phyloP scores from a whole-genome alignment of 2,113 vertebrate species.

The Gasterosteus aculeatus region DNA sequence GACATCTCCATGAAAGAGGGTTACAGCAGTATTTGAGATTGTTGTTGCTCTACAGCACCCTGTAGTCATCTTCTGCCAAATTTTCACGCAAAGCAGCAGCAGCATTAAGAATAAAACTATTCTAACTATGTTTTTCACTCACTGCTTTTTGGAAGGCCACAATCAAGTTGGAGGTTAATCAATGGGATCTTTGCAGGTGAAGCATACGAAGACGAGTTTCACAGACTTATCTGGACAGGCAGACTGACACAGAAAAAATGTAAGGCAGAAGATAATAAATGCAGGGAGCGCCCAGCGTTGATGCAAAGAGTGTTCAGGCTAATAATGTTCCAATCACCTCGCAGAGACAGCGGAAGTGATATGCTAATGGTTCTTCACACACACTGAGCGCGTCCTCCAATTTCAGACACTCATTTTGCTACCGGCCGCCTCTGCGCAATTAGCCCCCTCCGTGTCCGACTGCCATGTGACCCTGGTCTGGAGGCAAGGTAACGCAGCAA shows the following conservation, averaged over 20 bases:
- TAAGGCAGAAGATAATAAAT: slow-evolving; percentile 40
- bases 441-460: slow-evolving; percentile 65
- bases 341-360: slow-evolving; percentile 66
- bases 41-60: neutral
- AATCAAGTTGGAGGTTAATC: neutral
- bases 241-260: slow-evolving; percentile 17
- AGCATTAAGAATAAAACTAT: neutral
- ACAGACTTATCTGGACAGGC: neutral
- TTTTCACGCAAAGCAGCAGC: slow-evolving; percentile 6
- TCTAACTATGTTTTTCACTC: neutral
- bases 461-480: slow-evolving; percentile 55
- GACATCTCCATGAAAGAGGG: neutral
- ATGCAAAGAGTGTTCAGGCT: slow-evolving; percentile 58
- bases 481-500: slow-evolving; percentile 71
- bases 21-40: neutral
- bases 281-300: slow-evolving; percentile 26
- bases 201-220: neutral
- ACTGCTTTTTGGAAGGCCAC: neutral
- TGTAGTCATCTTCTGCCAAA: neutral
- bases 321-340: slow-evolving; percentile 67
- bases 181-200: slow-evolving; percentile 11
- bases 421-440: slow-evolving; percentile 74
- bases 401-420: slow-evolving; percentile 73
- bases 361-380: slow-evolving; percentile 74
- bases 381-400: slow-evolving; percentile 73